phyloP scores from a whole-genome alignment of 2,888 invertebrate genomes.

The Microplitis deprimator region DNA sequence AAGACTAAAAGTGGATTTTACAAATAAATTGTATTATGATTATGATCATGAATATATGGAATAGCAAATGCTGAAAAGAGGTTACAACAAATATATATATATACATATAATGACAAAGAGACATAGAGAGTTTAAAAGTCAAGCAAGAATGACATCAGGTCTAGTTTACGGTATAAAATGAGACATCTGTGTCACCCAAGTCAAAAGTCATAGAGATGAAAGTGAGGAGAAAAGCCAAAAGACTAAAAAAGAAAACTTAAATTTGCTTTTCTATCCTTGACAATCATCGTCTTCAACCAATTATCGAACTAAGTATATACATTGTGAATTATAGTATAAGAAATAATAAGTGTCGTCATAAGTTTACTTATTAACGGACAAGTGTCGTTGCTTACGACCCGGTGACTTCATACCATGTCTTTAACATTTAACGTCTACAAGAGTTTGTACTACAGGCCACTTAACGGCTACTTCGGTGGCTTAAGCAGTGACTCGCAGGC shows the following conservation, averaged over 20 bases:
- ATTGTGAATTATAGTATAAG: background rate
- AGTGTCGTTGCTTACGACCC: slow-evolving; percentile 37
- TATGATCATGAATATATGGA: background rate
- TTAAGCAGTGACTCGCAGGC: background rate
- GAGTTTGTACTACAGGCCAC: slow-evolving; percentile 11
- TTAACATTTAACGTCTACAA: slow-evolving; percentile 48
- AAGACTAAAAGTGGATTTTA: background rate
- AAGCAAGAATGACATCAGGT: background rate
- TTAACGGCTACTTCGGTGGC: slow-evolving; percentile 16
- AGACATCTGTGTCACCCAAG: background rate
- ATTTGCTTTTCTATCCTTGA: slow-evolving; percentile 37
- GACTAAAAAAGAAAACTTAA: slow-evolving; percentile 26
- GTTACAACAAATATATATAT: background rate
- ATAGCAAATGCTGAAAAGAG: background rate
- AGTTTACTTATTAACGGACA: slow-evolving; percentile 5
- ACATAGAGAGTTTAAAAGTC: background rate
- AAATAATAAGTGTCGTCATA: slow-evolving; percentile 10
- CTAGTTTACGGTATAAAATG: background rate
- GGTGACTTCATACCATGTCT: slow-evolving; percentile 50
- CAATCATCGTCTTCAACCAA: slow-evolving; percentile 50
- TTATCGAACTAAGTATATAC: slow-evolving; percentile 42
- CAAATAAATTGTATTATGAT: background rate
- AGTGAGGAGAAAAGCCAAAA: slow-evolving; percentile 17
- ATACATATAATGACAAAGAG: background rate
- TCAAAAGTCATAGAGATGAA: background rate